Percentiles rank a stretch among this genome's conserved stretches.
phyloP scores from a whole-genome alignment of 2,888 invertebrate species.

The Pinctada fucata region DNA sequence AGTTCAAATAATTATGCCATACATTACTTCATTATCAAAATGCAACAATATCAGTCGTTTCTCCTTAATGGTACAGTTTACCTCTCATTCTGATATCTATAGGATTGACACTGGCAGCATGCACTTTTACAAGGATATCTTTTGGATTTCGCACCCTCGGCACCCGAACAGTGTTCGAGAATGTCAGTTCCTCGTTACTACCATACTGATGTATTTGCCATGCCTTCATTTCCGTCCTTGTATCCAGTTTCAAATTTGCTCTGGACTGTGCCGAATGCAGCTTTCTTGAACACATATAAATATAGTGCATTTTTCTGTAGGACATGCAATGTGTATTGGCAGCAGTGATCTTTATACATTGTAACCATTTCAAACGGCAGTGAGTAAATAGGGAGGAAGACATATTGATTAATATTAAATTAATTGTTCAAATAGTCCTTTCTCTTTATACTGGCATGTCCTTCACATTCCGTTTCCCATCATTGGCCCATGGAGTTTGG shows the following conservation, averaged over 20 bases:
- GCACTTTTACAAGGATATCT: slow-evolving; percentile 89
- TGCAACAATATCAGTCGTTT: too few relatives aligned
- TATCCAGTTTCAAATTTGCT: neutral
- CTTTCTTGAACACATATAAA: neutral
- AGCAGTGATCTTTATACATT: too few relatives aligned
- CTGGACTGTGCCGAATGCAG: neutral
- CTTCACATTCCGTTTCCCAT: too few relatives aligned
- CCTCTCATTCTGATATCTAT: slow-evolving; percentile 91
- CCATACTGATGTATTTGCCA: slow-evolving; percentile 92
- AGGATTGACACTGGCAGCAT: slow-evolving; percentile 93
- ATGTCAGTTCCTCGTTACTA: slow-evolving; percentile 81
- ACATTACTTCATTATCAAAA: too few relatives aligned
- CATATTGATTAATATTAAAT: too few relatives aligned
- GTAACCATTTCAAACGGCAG: too few relatives aligned
- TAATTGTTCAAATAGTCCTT: too few relatives aligned
- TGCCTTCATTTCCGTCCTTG: slow-evolving; percentile 73
- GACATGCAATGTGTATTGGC: too few relatives aligned
- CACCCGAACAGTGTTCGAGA: slow-evolving; percentile 81
- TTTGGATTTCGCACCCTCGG: slow-evolving; percentile 85
- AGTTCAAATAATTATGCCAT: too few relatives aligned
- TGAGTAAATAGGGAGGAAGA: too few relatives aligned
- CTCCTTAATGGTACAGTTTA: slow-evolving; percentile 72
- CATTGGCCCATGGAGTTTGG: too few relatives aligned
- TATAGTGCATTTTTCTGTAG: neutral
- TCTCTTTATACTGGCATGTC: too few relatives aligned